Base-by-base conservation (phyloP, 2,113 vertebrate genomes). In the Actinemys pallida region DNA sequence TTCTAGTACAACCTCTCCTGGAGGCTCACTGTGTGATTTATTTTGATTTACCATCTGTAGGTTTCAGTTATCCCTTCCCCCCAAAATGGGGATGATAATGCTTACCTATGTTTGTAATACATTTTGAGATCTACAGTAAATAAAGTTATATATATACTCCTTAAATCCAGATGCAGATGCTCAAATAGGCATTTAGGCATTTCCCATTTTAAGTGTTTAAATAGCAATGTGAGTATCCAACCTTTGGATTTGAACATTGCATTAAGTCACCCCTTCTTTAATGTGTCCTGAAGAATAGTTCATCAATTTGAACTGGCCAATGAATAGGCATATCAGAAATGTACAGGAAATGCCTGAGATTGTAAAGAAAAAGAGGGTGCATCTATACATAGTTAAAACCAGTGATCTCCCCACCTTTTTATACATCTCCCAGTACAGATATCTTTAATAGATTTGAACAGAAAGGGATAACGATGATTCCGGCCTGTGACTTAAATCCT, bases 331-430 rank as follows among this genome's bases (percentile, higher is more conserved):
- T 57, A 57, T 57, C 56, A 57, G 56, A 57, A 57, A 57, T 57
- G 10, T 57, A 57, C 76, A 2, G 20, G 3, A 92, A 89, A 52
- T 87, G 2, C 5, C 83, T 25, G 5, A 81, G n/a, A 72, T 7
- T 39, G 19, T 13, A 84, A 69, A n/a, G 27, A 87, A 27, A 1
- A 59, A 0, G 0, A 59, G 22, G 31, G 47, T 45, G 22, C 0
- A 39, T 83, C 90, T 93, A 59, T 87, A 8, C 62, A 39, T 31
- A 47, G 50, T 85, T 50, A 45, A 90, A 93, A 45, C 0, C 19
- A 35, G 1, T 54, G 24, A 25, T 92, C 94, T 49, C 5, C 4
- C 8, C 6, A 17, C 1, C 24, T 29, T 5, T 59, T 85, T 89
- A 8, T 20, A 14, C 13, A 79, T 2, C 1, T 39, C 84, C 56